These are phyloP conservation scores for Paelopatides confundens DNA, from an alignment of 53 echinoderm and acorn worm species.

Conservation along the genomic window DNA sequence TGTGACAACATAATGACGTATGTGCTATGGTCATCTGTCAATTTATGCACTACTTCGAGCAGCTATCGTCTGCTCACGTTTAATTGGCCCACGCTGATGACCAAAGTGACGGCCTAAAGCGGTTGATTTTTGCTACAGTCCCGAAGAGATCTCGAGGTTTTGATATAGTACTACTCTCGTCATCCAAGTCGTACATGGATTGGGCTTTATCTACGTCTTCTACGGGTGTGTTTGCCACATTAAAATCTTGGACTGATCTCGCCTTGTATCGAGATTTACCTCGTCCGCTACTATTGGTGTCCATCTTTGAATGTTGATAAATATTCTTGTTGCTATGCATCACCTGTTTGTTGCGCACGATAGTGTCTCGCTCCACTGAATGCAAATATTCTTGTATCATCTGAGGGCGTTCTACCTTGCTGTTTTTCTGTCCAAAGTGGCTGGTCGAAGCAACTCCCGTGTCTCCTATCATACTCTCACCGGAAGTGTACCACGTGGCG, in stretches of 20 bases:
- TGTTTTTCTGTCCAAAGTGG: not conserved
- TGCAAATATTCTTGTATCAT: slow-evolving; percentile 40
- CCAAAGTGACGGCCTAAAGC: slow-evolving; percentile 21
- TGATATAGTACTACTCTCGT: not conserved
- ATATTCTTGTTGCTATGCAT: not conserved
- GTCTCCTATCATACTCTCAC: slow-evolving; percentile 11
- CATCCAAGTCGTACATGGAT: slow-evolving; percentile 29
- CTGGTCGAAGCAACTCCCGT: not conserved
- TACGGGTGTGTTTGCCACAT: not conserved
- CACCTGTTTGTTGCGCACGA: slow-evolving; percentile 1
- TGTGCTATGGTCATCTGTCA: too few relatives aligned
- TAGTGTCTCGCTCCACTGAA: slow-evolving; percentile 29
- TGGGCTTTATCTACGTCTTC: not conserved
- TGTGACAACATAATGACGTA: too few relatives aligned
- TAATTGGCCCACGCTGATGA: not conserved
- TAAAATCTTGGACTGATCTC: slow-evolving; percentile 35
- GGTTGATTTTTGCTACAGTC: slow-evolving; percentile 16
- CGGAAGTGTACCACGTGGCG: slow-evolving; percentile 26
- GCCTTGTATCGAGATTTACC: not conserved
- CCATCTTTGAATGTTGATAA: not conserved
- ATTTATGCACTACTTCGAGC: too few relatives aligned
- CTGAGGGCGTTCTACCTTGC: not conserved
- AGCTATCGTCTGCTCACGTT: not conserved
- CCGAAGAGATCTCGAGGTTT: slow-evolving; percentile 26
- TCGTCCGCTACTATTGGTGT: not conserved